Evolutionary conservation across 2,888 invertebrate species (phyloP).

Genomic region (Eristalinus sepulchralis): DNA sequence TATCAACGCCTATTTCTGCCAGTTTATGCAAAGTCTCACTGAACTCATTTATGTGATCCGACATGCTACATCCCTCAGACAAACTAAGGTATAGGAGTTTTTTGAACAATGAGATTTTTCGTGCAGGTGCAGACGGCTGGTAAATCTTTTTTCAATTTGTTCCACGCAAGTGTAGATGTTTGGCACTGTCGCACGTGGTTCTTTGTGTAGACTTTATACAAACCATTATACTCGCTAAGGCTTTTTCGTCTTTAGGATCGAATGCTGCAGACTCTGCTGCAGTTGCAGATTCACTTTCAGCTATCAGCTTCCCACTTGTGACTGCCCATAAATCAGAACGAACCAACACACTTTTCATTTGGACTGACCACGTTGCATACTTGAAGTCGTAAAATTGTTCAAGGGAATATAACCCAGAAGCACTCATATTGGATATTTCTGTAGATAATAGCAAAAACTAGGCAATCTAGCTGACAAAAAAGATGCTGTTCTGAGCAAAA

Average conservation of each 20-base stretch:
- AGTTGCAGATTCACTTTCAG: too few relatives aligned
- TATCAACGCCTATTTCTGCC: slow-evolving; percentile 39
- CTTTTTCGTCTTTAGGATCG: slow-evolving; percentile 53
- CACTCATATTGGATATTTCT: too few relatives aligned
- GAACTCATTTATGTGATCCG: slow-evolving; percentile 58
- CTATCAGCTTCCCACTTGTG: too few relatives aligned
- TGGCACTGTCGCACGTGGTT: slow-evolving; percentile 49
- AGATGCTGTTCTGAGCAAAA: too few relatives aligned
- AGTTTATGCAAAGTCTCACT: slow-evolving; percentile 43
- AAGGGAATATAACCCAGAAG: too few relatives aligned
- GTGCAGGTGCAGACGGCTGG: slow-evolving; percentile 56
- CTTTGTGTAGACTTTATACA: slow-evolving; percentile 56
- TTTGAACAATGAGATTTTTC: slow-evolving; percentile 58
- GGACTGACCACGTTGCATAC: too few relatives aligned
- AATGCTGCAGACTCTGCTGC: too few relatives aligned
- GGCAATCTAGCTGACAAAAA: too few relatives aligned
- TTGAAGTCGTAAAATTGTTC: too few relatives aligned
- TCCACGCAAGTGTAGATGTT: slow-evolving; percentile 43
- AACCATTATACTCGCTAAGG: slow-evolving; percentile 53
- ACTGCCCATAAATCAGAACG: too few relatives aligned
- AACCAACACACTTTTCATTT: slow-evolving; percentile 32
- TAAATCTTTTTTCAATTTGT: slow-evolving; percentile 49
- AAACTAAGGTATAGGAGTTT: slow-evolving; percentile 40
- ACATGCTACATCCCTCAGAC: slow-evolving; percentile 28
- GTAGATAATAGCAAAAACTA: too few relatives aligned